Base-by-base conservation (phyloP, 2,888 invertebrate species). In the Apeira syringaria region DNA sequence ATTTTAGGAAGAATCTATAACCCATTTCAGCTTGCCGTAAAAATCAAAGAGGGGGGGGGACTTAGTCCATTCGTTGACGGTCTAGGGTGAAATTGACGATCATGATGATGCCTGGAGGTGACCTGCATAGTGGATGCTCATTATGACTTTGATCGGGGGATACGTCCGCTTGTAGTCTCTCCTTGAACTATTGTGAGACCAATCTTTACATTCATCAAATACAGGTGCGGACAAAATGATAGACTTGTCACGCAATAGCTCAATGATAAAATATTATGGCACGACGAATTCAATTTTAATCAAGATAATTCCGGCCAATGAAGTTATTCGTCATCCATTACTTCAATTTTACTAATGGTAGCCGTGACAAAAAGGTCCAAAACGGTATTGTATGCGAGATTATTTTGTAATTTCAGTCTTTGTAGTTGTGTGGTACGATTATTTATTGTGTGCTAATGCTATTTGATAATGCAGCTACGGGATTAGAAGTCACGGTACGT, bases 241-340 rank as follows among this genome's bases (percentile, higher is more conserved):
- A 24, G 9, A 3, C 24, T 9, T 24, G 9, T 24, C 6, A 9
- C 24, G 9, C 24, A 24, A 4, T 24, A 24, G 2, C 9, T 9
- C 9, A 9, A 8, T 8, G 24, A 24, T 9, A 9, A 24, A 9
- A 9, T 9, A 46, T 7, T 7, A 20, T 11, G 11, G 9, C 11
- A 27, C 15, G 9, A 15, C 17, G 15, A 30, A 30, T 15, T 11
- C 17, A 35, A 37, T 36, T 32, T 13, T 24, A 35, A 39, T 34
- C 17, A 30, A 30, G 75, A 76, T 68, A 77, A 76, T 79, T 77
- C 74, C 74, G 74, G 73, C 75, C 59, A 64, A 74, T 78, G 67
- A 72, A 73, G 74, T 35, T 35, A 31, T 43, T 42, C 41, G 40
- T 48, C 55, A 59, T 63, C 43, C 31, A 43, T 32, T 27, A 36